Conservation (phyloP, 2,888 invertebrate genomes). For the Blomia tropicalis region DNA sequence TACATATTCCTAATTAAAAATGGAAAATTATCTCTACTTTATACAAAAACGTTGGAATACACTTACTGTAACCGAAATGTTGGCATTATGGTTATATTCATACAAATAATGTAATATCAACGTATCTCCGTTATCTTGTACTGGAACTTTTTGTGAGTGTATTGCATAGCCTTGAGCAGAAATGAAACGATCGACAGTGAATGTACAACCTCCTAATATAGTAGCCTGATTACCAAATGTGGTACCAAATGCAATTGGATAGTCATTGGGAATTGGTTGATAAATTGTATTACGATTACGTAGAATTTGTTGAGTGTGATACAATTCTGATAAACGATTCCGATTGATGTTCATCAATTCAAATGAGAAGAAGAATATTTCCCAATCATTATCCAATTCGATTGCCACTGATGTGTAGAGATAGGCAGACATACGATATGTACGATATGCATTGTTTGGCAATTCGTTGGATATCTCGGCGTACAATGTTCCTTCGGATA, state of each 20-base stretch:
- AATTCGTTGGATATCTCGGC: not conserved
- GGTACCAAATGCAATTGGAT: not conserved
- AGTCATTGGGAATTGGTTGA: not conserved
- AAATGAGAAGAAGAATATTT: not conserved
- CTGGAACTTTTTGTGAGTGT: not conserved
- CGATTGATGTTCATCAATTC: not conserved
- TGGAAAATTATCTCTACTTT: not conserved
- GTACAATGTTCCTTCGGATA: not conserved
- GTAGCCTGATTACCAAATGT: not conserved
- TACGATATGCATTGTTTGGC: not conserved
- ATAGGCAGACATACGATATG: not conserved
- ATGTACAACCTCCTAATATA: not conserved
- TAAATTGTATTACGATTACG: not conserved
- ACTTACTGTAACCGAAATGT: not conserved
- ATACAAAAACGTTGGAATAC: not conserved
- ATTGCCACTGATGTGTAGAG: not conserved
- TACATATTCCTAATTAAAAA: not conserved
- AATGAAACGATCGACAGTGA: not conserved
- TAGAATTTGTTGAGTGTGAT: not conserved
- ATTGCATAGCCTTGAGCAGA: not conserved
- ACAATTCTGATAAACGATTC: not conserved
- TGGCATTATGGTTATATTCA: not conserved
- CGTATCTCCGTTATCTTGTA: not conserved
- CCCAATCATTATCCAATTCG: constrained; percentile 6
- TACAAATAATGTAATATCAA: not conserved